Percentiles rank a stretch among this genome's conserved stretches.
Evolutionary conservation across 2,888 invertebrate genomes (phyloP).

Genomic region (Lagria hirta): DNA sequence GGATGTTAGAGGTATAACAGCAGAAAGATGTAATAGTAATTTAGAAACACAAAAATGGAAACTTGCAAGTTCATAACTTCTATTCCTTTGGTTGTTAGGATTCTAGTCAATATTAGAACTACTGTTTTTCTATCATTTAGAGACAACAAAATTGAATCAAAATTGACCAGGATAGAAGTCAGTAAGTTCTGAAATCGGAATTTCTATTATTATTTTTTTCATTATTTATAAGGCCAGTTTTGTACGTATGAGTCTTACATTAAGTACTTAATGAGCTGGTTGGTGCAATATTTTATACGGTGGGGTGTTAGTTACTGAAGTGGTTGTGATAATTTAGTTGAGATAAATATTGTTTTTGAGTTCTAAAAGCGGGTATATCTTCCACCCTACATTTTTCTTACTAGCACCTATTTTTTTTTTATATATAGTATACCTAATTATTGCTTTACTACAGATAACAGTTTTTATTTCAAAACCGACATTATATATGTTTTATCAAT

Average conservation of each 20-base stretch:
- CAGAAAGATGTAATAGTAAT: conserved; percentile 68
- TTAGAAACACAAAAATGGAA: conserved; percentile 68
- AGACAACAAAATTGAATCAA: neutral
- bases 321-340: conserved; percentile 24
- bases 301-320: too few relatives aligned
- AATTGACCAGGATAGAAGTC: too few relatives aligned
- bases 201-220: conserved; percentile 7
- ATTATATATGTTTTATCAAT: neutral
- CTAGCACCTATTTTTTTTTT: conserved; percentile 12
- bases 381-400: conserved; percentile 20
- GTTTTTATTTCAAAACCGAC: too few relatives aligned
- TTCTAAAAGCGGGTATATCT: conserved; percentile 27
- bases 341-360: conserved; percentile 16
- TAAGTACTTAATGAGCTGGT: too few relatives aligned
- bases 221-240: conserved; percentile 25
- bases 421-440: conserved; percentile 4
- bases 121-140: too few relatives aligned
- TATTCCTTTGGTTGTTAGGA: conserved; percentile 4
- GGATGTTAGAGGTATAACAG: conserved; percentile 63
- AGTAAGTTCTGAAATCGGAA: too few relatives aligned
- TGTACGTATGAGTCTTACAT: too few relatives aligned
- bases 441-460: too few relatives aligned
- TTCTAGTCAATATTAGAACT: conserved; percentile 20
- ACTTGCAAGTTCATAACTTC: conserved; percentile 21
- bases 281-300: too few relatives aligned